A percentile compares a stretch with the other conserved stretches of the same genome.
Conservation (phyloP, 2,113 vertebrate genomes). For the Mesocricetus auratus region DNA sequence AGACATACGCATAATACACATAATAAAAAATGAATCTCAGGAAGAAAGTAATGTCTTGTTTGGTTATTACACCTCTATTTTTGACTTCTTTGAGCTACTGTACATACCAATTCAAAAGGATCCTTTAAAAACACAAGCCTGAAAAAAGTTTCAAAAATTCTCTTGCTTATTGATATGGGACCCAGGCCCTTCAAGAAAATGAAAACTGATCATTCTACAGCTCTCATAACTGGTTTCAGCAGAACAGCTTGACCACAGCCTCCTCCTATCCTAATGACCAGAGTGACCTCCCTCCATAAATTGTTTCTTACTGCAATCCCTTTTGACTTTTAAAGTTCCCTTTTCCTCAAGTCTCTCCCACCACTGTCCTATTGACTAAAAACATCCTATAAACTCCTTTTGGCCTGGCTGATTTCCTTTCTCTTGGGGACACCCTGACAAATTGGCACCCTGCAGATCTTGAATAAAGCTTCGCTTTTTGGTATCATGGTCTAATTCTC, state of each 20-base stretch:
- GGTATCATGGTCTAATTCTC: neutral
- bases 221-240: neutral
- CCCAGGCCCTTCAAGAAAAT: neutral
- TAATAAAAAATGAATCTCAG: neutral
- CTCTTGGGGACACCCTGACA: neutral
- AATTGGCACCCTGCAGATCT: neutral
- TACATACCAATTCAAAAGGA: neutral
- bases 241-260: neutral
- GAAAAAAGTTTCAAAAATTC: neutral
- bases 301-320: neutral
- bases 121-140: neutral
- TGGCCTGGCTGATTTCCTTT: neutral
- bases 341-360: neutral
- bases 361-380: neutral
- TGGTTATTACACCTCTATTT: neutral
- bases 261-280: neutral
- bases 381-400: neutral
- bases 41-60: neutral
- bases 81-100: neutral
- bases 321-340: neutral
- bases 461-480: neutral
- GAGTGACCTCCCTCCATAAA: neutral
- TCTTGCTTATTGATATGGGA: neutral
- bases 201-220: too few relatives aligned
- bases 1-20: too few relatives aligned